These are phyloP conservation scores for Porites evermanni DNA, from an alignment of 92 coral and sea anemone genomes.

Conservation along the genomic window DNA sequence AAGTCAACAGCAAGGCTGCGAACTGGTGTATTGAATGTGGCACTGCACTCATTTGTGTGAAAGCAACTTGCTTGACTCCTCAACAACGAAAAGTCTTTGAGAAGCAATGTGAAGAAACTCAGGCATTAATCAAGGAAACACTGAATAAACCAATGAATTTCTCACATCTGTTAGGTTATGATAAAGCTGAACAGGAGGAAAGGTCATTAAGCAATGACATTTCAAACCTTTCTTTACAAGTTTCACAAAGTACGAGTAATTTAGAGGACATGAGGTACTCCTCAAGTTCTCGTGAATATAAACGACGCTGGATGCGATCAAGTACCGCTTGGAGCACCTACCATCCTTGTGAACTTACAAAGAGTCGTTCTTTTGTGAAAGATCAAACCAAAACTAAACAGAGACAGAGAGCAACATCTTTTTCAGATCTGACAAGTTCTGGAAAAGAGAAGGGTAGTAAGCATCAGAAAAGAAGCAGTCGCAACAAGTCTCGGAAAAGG, in stretches of 20 bases:
- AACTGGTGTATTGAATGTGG: constrained; percentile 99
- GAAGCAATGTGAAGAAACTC: constrained; percentile 63
- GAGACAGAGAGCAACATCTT: constrained; percentile 53
- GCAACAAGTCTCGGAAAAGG: constrained; percentile 35
- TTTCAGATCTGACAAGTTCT: constrained; percentile 46
- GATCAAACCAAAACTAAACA: constrained; percentile 28
- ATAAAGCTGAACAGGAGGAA: constrained; percentile 32
- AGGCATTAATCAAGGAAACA: constrained; percentile 61
- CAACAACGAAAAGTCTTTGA: constrained; percentile 64
- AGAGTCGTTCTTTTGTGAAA: constrained; percentile 73
- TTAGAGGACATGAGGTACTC: constrained; percentile 48
- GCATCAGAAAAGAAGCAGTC: background rate
- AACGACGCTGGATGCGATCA: constrained; percentile 93
- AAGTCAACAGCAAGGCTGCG: constrained; percentile 75
- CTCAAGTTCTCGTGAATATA: constrained; percentile 65
- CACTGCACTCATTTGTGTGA: constrained; percentile 63
- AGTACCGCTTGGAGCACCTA: constrained; percentile 91
- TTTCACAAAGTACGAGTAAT: constrained; percentile 34
- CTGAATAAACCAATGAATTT: constrained; percentile 39
- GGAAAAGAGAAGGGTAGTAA: constrained; percentile 17
- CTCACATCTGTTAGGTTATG: constrained; percentile 1
- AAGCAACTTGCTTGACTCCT: constrained; percentile 58
- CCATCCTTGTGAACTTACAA: constrained; percentile 80
- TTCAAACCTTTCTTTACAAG: constrained; percentile 56
- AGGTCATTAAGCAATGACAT: constrained; percentile 31